Base-by-base conservation (phyloP, 2,888 invertebrate species). In the Polymixis flavicincta region DNA sequence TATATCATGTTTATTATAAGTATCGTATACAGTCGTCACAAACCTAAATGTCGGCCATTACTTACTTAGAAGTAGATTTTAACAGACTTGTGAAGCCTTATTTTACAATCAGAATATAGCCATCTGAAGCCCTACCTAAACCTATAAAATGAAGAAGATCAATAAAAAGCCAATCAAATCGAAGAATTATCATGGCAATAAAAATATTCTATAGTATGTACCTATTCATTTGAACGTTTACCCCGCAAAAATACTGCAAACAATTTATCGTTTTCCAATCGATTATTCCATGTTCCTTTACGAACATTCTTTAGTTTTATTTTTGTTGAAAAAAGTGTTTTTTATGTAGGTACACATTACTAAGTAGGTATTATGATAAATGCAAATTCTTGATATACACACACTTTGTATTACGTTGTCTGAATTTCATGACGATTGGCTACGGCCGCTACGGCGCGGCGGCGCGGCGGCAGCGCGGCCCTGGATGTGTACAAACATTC, bases 381-480 rank as follows among this genome's bases (percentile, higher is more conserved):
- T 79, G 32, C 55, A 63, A 63, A 73, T 73, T 73, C 50, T 63
- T 73, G 42, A 80, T 80, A 80, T 55, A 50, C 28, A 42, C 45
- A 84, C 32, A 66, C 19, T 68, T 57, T 71, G 55, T 81, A 72
- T 73, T 42, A 60, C 55, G 32, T 71, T 76, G 45, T 50, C 64
- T 84, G 77, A 84, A 85, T 86, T 85, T 86, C 87, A 86, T 77
- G 75, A 77, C 25, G 61, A 84, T 85, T 82, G 52, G 85, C 75
- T 84, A 79, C 82, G 78, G 71, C 17, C 60, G 68, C 80, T 74
- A 72, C 71, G 60, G 50, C 68, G 48, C 64, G 72, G 32, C 17
- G n/a, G n/a, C n/a, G n/a, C n/a, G n/a, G n/a, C n/a, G n/a, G n/a
- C n/a, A n/a, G 67, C 61, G 72, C 64, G 72, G 32, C 17, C 50